phyloP scores from a whole-genome alignment of 2,888 invertebrate genomes.

The Odontothrips loti region DNA sequence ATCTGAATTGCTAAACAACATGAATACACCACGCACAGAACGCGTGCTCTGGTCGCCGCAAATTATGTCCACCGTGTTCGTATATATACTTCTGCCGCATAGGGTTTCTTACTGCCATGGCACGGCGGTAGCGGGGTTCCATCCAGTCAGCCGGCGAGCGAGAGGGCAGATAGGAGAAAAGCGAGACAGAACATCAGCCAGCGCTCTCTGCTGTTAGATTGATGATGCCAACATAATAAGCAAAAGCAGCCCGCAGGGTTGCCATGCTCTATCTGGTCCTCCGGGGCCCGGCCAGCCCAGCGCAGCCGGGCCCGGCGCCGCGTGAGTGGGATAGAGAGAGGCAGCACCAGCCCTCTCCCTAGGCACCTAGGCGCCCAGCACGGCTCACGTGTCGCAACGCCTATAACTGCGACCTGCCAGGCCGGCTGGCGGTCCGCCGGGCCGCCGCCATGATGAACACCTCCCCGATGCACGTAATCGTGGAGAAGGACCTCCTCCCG shows the following conservation, averaged over 20 bases:
- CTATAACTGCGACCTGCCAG: too few species aligned
- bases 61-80: too few species aligned
- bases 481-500: too few species aligned
- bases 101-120: too few species aligned
- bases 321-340: neutral
- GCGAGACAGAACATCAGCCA: neutral
- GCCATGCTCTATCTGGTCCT: neutral
- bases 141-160: neutral
- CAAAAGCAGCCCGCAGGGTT: neutral
- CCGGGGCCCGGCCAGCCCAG: neutral
- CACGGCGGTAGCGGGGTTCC: neutral
- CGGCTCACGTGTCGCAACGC: too few species aligned
- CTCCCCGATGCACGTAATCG: too few species aligned
- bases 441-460: too few species aligned
- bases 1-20: neutral
- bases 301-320: neutral
- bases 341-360: too few species aligned
- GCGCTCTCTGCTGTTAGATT: neutral
- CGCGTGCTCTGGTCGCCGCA: too few species aligned
- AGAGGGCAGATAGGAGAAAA: neutral
- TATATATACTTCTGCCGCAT: too few species aligned
- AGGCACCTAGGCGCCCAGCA: too few species aligned
- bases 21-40: neutral
- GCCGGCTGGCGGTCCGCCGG: too few species aligned
- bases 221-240: slow-evolving; percentile 6